Conservation (phyloP, 2,888 invertebrate genomes). For the Parochlus steinenii region DNA sequence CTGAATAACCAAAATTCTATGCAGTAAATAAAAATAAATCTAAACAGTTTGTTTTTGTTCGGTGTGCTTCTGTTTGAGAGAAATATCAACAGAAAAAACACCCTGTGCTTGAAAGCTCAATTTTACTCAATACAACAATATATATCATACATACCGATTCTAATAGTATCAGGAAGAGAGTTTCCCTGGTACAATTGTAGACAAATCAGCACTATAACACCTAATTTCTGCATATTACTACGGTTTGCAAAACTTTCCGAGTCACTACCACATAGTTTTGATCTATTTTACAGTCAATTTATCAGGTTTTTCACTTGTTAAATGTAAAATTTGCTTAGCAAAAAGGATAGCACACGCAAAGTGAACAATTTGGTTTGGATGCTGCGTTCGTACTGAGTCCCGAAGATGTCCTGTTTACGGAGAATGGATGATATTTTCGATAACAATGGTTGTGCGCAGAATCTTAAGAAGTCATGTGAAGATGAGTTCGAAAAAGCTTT, state of each 20-base stretch:
- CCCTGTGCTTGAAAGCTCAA: too few species aligned
- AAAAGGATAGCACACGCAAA: too few species aligned
- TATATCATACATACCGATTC: slow-evolving; percentile 16
- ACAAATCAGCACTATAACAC: slow-evolving; percentile 12
- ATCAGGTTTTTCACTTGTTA: slow-evolving; percentile 2
- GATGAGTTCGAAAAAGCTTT: slow-evolving; percentile 8
- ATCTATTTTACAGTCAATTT: background rate
- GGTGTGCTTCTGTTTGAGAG: too few species aligned
- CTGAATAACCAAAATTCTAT: too few species aligned
- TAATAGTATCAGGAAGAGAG: slow-evolving; percentile 15
- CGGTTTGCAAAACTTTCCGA: background rate
- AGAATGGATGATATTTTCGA: slow-evolving; percentile 2
- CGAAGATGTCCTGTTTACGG: slow-evolving; percentile 11
- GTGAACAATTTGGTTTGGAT: slow-evolving; percentile 12
- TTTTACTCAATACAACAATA: too few species aligned
- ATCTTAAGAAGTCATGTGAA: too few species aligned
- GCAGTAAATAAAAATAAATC: too few species aligned
- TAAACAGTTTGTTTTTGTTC: too few species aligned
- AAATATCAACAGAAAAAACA: too few species aligned
- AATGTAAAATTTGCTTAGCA: slow-evolving; percentile 1
- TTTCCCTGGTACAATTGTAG: slow-evolving; percentile 11
- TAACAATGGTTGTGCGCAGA: background rate
- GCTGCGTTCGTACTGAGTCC: slow-evolving; percentile 11
- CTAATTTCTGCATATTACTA: slow-evolving; percentile 12
- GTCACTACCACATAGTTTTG: slow-evolving; percentile 11